Evolutionary conservation across 2,113 vertebrate genomes (phyloP).

Genomic region (sheep (Ovis aries)): DNA sequence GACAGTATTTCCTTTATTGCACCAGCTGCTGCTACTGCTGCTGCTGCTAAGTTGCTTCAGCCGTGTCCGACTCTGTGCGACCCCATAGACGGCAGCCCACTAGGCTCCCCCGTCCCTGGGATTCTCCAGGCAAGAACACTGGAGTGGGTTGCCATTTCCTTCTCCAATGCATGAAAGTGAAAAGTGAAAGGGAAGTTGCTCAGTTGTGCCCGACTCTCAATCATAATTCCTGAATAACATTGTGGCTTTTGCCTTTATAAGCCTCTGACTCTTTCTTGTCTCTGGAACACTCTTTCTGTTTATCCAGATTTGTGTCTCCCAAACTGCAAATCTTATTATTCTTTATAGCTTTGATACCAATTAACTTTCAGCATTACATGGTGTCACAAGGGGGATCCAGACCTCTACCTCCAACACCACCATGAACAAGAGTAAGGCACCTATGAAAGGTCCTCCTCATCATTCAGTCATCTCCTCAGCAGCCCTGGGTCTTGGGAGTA

Average conservation of each 20-base stretch:
- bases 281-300: not conserved
- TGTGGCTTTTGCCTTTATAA: not conserved
- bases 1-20: not conserved
- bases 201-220: not conserved
- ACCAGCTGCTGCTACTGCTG: not conserved
- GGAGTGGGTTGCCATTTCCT: too few species aligned
- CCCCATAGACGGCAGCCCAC: too few species aligned
- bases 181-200: too few species aligned
- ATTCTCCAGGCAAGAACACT: too few species aligned
- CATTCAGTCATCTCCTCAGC: not conserved
- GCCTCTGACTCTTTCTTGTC: not conserved
- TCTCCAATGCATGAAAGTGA: too few species aligned
- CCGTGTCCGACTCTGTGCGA: accelerated
- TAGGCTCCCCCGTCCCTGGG: too few species aligned
- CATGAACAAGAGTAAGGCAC: not conserved
- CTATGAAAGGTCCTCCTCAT: not conserved
- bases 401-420: not conserved
- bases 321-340: not conserved
- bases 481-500: not conserved
- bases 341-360: not conserved
- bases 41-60: too few species aligned
- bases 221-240: not conserved
- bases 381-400: not conserved
- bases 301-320: not conserved
- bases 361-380: not conserved